A percentile compares a stretch with the other conserved stretches of the same genome.
Evolutionary conservation across 1,140 invertebrate species (phyloP).

Genomic region (Elysia chlorotica): DNA sequence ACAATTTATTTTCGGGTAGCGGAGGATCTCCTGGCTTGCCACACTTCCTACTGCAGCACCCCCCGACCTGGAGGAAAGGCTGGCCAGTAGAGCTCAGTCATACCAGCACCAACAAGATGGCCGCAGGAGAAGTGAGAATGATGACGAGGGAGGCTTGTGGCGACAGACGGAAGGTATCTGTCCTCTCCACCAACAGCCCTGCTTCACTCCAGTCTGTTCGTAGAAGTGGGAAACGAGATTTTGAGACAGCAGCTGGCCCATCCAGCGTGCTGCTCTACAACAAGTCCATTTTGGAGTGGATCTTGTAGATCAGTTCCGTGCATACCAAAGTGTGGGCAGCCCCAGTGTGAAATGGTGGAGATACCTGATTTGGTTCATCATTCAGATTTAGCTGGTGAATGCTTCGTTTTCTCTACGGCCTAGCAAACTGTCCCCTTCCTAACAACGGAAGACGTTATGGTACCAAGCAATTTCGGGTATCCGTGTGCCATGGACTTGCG

Average conservation of each 20-base stretch:
- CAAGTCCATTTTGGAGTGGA: slow-evolving; percentile 12
- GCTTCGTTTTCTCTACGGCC: not conserved
- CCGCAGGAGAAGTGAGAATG: not conserved
- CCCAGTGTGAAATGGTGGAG: slow-evolving; percentile 13
- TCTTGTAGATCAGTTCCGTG: not conserved
- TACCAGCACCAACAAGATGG: not conserved
- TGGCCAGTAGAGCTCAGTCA: not conserved
- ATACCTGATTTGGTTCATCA: slow-evolving; percentile 3
- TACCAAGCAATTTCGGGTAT: not conserved
- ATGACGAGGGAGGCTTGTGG: not conserved
- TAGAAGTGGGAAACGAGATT: not conserved
- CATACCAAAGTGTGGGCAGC: slow-evolving; percentile 9
- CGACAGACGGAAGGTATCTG: not conserved
- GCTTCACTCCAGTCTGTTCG: not conserved
- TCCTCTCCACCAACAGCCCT: not conserved
- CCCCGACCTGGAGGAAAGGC: not conserved
- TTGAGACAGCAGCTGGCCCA: not conserved
- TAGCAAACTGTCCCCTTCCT: not conserved
- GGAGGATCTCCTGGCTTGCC: not conserved
- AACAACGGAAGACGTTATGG: not conserved
- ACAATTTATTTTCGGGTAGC: not conserved
- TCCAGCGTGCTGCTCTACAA: slow-evolving; percentile 1
- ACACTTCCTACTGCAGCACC: not conserved
- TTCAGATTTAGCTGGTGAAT: slow-evolving; percentile 9
- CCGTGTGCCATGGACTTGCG: not conserved